phyloP scores from a whole-genome alignment of 2,113 vertebrate genomes.

The Leptodactylus fuscus region DNA sequence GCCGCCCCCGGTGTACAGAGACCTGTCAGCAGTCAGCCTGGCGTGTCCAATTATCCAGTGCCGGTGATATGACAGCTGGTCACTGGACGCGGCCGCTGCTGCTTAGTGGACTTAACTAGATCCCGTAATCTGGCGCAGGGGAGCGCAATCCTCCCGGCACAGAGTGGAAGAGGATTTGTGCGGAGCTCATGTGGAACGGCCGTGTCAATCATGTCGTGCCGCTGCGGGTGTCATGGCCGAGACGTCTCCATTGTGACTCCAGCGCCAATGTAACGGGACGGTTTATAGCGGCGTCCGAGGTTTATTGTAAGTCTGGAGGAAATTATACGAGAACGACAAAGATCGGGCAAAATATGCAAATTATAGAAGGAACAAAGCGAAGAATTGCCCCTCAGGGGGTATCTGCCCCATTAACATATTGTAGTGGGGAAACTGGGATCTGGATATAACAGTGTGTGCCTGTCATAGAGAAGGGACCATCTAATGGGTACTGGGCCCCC shows the following conservation, averaged over 20 bases:
- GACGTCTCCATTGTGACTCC: background rate
- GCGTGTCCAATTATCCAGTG: constrained; percentile 1
- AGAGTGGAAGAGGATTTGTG: background rate
- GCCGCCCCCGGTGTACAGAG: background rate
- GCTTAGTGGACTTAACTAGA: constrained; percentile 18
- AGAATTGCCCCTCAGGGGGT: no score
- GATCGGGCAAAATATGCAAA: background rate
- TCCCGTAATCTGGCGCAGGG: background rate
- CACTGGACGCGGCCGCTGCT: background rate
- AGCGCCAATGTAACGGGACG: background rate
- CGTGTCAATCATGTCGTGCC: background rate
- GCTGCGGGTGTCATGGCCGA: background rate
- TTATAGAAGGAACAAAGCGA: no score
- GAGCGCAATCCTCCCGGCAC: background rate
- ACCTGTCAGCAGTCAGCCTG: background rate
- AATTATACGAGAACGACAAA: background rate
- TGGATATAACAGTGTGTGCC: no score
- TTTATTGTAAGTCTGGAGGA: no score
- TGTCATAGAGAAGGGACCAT: no score
- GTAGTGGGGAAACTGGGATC: no score
- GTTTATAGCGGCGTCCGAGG: no score
- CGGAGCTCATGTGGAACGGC: background rate
- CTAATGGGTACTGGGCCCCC: no score
- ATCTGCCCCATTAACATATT: no score
- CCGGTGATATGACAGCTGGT: background rate